Conservation (phyloP, 2,888 invertebrate genomes). For the Pristionchus entomophagus region DNA sequence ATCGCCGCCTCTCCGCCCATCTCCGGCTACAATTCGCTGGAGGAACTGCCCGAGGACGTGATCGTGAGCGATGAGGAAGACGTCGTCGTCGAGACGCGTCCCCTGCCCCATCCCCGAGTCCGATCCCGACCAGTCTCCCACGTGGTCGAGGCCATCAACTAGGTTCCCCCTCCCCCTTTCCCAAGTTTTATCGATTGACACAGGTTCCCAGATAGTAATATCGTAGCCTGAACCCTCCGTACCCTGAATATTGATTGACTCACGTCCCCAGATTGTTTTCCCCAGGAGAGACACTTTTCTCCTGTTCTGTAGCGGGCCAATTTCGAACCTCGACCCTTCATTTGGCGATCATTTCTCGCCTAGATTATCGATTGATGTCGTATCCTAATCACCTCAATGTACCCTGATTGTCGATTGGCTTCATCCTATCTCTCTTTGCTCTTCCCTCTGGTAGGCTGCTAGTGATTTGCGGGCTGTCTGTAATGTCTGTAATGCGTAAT, state of each 20-base stretch:
- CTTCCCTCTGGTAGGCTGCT: neutral
- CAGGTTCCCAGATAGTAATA: neutral
- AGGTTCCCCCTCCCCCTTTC: neutral
- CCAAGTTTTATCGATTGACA: neutral
- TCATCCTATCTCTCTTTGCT: neutral
- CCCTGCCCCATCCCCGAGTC: neutral
- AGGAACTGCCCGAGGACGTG: constrained; percentile 62
- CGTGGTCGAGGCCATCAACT: neutral
- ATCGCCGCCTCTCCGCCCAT: constrained; percentile 51
- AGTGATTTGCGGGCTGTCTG: neutral
- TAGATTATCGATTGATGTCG: neutral
- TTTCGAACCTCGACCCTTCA: too few relatives aligned
- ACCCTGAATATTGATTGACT: neutral
- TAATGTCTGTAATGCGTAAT: neutral
- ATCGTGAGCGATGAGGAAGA: constrained; percentile 57
- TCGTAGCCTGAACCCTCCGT: neutral
- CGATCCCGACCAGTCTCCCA: constrained; percentile 22
- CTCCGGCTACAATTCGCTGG: constrained; percentile 61
- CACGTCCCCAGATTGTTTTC: neutral
- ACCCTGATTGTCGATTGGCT: neutral
- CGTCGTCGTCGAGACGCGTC: neutral
- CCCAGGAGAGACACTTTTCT: too few relatives aligned
- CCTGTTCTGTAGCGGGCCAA: too few relatives aligned
- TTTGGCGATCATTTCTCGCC: too few relatives aligned
- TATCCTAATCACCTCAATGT: neutral